Evolutionary conservation across 1,140 invertebrate genomes (phyloP), one percentile per base, ranked within the genome.

Genomic region (Leptonema lineaticorne): DNA sequence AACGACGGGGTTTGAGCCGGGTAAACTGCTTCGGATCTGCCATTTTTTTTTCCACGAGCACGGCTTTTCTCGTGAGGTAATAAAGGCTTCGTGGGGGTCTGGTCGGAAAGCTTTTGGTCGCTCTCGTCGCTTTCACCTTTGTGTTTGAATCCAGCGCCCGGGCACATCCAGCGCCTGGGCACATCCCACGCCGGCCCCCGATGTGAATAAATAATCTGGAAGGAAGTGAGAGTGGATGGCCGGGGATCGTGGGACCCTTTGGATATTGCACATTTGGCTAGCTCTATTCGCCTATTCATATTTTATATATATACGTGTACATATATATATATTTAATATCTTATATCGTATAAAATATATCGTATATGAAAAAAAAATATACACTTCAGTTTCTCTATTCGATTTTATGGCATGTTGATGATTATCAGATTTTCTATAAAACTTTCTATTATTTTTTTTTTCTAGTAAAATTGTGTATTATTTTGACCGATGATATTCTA

Each of bases 121-220:
- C 48, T 20, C 22, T 53, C 48, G 18, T 22, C 29, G 30, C 59
- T 14, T n/a, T n/a, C 50, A 66, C 64, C 64, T 57, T 66, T 66
- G 56, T 66, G 64, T 8, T n/a, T n/a, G 1, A 57, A 5, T 26
- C 2, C 22, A 48, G 37, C 56, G n/a, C 26, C 56, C 56, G 2
- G 26, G 18, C 30, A 11, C 56, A n/a, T n/a, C 1, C 22, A 28
- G 16, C 28, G n/a, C 22, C 28, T 24, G 16, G 16, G 16, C 28
- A 24, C 18, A 26, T 1, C 2, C 53, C 53, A 33, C 37, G 11
- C 37, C 5, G 22, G 20, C 37, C 50, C 26, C 29, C 24, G 26
- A 14, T 30, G 65, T 67, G 56, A 59, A 67, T 67, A 67, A 67
- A 67, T 67, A 67, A 67, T 67, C 65, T 30, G n/a, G 66, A 59